These are phyloP conservation scores for Antheraea assamensis DNA, from an alignment of 2,888 invertebrate species.

Conservation along the genomic window DNA sequence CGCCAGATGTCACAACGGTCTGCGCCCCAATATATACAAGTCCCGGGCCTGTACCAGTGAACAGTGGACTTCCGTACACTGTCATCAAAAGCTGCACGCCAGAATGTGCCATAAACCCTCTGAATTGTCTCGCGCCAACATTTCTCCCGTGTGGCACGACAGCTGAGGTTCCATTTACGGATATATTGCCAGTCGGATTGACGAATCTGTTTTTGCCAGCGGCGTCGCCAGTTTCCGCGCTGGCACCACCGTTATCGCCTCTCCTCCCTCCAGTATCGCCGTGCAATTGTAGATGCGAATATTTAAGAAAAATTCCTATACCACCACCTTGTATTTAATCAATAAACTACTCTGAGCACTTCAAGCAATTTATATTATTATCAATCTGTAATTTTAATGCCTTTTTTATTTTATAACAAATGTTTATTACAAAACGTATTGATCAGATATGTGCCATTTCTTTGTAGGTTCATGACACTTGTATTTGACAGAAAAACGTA, in stretches of 20 bases:
- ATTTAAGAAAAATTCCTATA: constrained; percentile 61
- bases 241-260: constrained; percentile 40
- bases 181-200: constrained; percentile 20
- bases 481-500: too few species aligned
- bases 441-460: too few species aligned
- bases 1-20: neutral
- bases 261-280: constrained; percentile 41
- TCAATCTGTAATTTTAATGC: too few species aligned
- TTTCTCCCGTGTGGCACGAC: constrained; percentile 17
- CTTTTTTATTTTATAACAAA: too few species aligned
- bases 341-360: neutral
- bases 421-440: too few species aligned
- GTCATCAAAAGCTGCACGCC: neutral
- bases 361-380: too few species aligned
- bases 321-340: constrained; percentile 60
- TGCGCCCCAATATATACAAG: neutral
- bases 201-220: constrained; percentile 50
- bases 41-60: neutral
- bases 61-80: neutral
- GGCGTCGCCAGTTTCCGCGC: constrained; percentile 53
- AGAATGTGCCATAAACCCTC: neutral
- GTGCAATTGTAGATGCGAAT: constrained; percentile 46
- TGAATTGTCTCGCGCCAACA: neutral
- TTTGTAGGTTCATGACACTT: too few species aligned
- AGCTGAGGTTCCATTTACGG: constrained; percentile 30